Percentiles rank a stretch among this genome's conserved stretches.
Evolutionary conservation across 1,140 invertebrate species (phyloP).

Genomic region (Caerostris extrusa): DNA sequence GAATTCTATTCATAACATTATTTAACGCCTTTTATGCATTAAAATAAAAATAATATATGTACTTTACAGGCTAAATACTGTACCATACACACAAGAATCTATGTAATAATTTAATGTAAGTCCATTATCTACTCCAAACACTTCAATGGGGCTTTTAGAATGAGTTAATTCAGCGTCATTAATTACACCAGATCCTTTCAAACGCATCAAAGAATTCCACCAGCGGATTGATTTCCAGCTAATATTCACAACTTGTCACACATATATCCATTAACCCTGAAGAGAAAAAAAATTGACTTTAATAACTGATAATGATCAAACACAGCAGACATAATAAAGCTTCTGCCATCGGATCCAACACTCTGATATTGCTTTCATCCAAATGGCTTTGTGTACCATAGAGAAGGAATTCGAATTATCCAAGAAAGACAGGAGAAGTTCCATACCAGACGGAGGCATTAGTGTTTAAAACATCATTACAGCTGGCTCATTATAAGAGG

Average conservation of each 20-base stretch:
- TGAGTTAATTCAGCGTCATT: not conserved
- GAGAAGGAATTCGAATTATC: constrained; percentile 27
- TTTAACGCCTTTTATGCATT: too few species aligned
- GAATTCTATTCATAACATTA: too few species aligned
- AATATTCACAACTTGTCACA: constrained; percentile 9
- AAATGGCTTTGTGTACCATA: not conserved
- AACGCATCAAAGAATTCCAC: not conserved
- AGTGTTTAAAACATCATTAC: constrained; percentile 64
- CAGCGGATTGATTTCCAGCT: not conserved
- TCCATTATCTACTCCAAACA: not conserved
- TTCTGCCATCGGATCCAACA: not conserved
- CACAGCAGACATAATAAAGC: not conserved
- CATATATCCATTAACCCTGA: not conserved
- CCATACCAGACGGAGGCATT: constrained; percentile 29
- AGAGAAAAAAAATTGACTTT: not conserved
- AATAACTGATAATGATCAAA: constrained; percentile 24
- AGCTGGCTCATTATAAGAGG: constrained; percentile 14
- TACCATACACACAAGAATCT: too few species aligned
- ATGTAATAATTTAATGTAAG: too few species aligned
- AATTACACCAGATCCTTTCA: not conserved
- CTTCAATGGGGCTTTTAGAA: not conserved
- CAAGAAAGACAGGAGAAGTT: not conserved
- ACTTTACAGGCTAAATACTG: too few species aligned
- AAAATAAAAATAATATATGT: too few species aligned
- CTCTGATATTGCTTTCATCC: not conserved